Conservation (phyloP, 2,888 invertebrate species). For the Isoperla grammatica region DNA sequence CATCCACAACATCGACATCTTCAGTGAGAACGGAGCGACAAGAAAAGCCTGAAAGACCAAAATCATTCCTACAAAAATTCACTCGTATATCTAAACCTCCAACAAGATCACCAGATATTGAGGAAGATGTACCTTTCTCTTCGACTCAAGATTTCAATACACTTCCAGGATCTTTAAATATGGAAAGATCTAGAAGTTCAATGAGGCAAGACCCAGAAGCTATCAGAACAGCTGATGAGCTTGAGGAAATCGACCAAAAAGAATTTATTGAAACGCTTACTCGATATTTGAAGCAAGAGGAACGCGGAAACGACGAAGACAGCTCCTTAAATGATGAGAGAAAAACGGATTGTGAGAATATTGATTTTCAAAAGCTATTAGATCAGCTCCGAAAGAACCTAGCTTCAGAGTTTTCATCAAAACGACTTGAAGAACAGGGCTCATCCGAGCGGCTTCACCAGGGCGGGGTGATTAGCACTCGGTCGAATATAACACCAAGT, state of each 20-base stretch:
- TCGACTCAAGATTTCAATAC: not conserved
- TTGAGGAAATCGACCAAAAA: constrained; percentile 19
- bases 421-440: constrained; percentile 32
- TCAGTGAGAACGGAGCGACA: not conserved
- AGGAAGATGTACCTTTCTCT: not conserved
- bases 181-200: not conserved
- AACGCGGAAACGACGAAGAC: constrained; percentile 39
- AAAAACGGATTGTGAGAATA: not conserved
- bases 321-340: not conserved
- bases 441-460: constrained; percentile 29
- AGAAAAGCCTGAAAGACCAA: constrained; percentile 9
- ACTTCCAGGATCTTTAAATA: not conserved
- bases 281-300: constrained; percentile 57
- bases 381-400: constrained; percentile 21
- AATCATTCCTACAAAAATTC: constrained; percentile 10
- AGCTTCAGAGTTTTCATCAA: constrained; percentile 18
- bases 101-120: constrained; percentile 2
- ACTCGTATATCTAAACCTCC: constrained; percentile 1
- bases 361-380: constrained; percentile 4
- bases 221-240: constrained; percentile 14
- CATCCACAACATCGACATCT: constrained; percentile 41
- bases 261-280: constrained; percentile 55
- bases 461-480: constrained; percentile 4
- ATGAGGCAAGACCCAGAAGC: constrained; percentile 10
- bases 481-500: constrained; percentile 15